A percentile compares a stretch with the other conserved stretches of the same genome.
Conservation (phyloP, 2,888 invertebrate genomes). For the Idaea dimidiata region DNA sequence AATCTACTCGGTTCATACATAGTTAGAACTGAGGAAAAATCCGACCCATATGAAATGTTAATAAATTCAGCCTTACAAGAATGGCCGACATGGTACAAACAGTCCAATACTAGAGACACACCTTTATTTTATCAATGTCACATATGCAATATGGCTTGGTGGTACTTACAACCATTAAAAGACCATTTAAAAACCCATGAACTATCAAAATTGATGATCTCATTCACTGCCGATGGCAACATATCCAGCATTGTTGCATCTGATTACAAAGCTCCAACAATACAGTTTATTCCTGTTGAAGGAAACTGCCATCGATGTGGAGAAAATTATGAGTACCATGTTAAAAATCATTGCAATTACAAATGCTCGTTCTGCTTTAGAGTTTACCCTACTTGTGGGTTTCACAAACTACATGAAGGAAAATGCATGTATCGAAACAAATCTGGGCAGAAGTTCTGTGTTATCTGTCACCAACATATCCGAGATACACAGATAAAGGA, state of each 20-base stretch:
- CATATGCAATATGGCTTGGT: constrained; percentile 47
- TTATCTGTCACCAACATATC: not conserved
- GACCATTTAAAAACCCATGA: constrained; percentile 38
- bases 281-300: constrained; percentile 19
- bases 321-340: constrained; percentile 18
- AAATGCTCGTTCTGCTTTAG: constrained; percentile 27
- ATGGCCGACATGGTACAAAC: constrained; percentile 24
- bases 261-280: fast-evolving
- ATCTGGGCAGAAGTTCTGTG: not conserved
- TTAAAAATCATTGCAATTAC: constrained; percentile 3
- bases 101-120: constrained; percentile 13
- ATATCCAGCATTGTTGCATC: constrained; percentile 39
- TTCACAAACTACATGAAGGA: not conserved
- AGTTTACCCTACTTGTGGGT: not conserved
- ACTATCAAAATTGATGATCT: fast-evolving
- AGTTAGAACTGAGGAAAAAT: constrained; percentile 2
- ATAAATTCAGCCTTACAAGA: not conserved
- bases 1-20: not conserved
- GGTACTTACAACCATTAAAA: constrained; percentile 43
- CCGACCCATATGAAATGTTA: not conserved
- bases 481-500: not conserved
- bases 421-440: not conserved
- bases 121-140: constrained; percentile 56
- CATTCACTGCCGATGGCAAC: constrained; percentile 21
- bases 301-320: constrained; percentile 46